Evolutionary conservation across 2,888 invertebrate species (phyloP).

Genomic region (Embidobia sp.): DNA sequence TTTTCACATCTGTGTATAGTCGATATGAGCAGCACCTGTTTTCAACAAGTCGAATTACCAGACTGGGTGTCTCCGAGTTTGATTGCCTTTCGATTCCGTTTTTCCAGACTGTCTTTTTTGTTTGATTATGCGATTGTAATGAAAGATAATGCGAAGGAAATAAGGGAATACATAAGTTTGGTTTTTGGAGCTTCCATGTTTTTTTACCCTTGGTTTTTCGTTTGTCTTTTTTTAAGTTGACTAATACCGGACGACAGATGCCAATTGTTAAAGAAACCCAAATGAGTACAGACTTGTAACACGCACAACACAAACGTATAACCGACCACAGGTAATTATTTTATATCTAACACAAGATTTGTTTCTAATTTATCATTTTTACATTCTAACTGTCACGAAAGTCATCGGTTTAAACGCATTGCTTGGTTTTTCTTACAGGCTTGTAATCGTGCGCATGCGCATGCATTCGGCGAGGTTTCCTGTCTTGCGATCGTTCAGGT

Average conservation of each 20-base stretch:
- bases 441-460: slow-evolving; percentile 52
- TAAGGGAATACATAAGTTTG: slow-evolving; percentile 49
- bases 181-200: slow-evolving; percentile 57
- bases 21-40: slow-evolving; percentile 14
- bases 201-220: slow-evolving; percentile 76
- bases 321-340: slow-evolving; percentile 80
- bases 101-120: too few species aligned
- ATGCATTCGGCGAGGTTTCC: slow-evolving; percentile 3
- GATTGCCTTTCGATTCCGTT: background rate
- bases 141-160: background rate
- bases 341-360: slow-evolving; percentile 72
- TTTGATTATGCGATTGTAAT: too few species aligned
- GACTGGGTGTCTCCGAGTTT: slow-evolving; percentile 44
- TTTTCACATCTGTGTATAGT: slow-evolving; percentile 30
- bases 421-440: slow-evolving; percentile 53
- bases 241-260: slow-evolving; percentile 81
- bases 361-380: slow-evolving; percentile 25
- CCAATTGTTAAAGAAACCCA: slow-evolving; percentile 80
- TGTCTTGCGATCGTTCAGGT: slow-evolving; percentile 11
- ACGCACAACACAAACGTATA: slow-evolving; percentile 80
- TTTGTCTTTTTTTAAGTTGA: slow-evolving; percentile 81
- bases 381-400: slow-evolving; percentile 13
- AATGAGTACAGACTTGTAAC: slow-evolving; percentile 81
- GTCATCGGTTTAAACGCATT: slow-evolving; percentile 32
- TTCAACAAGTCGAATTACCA: slow-evolving; percentile 46